Evolutionary conservation across 2,113 vertebrate species (phyloP), one percentile per base, ranked within the genome.

Genomic region (Talpa occidentalis): DNA sequence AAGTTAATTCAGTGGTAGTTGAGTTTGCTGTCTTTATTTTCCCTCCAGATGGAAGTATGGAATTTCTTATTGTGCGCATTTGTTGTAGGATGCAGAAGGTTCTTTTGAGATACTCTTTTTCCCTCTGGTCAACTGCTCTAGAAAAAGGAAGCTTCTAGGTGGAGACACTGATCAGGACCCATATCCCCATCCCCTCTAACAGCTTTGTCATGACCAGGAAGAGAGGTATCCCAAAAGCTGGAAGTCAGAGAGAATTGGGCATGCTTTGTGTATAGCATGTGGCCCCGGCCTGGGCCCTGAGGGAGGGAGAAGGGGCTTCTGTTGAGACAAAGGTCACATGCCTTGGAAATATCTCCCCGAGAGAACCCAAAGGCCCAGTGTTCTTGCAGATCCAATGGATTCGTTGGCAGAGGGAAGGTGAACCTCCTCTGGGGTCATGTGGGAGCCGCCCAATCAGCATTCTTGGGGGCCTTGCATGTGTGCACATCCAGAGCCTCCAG

Each of bases 401-500:
- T 93, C 90, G 80, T 87, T 74, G 78, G 0, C 1, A 83, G 90
- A 93, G 80, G 83, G 47, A 47, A 82, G 93, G n/a, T 17, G 62
- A 80, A 44, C 82, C 49, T 80, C 70, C 4, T 1, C 44, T 4
- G 32, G 16, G 62, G n/a, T 98, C 97, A 98, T 88, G 98, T 98
- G 52, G 85, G 92, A 52, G 97, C 86, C 0, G 94, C 95, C 98
- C 98, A 98, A 70, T 77, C 94, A 0, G 94, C 35, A 2, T 98
- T 99, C 97, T 99, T 99, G 0, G 99, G 99, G 0, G 98, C 98
- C 90, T 99, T 99, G 95, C 99, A 99, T 4, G 99, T 99, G 98
- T 99, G 99, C 88, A 99, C 97, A 1, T 99, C 99, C 37, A 99
- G 98, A 97, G 98, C 98, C 64, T 99, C 99, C 4, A 99, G 98